A percentile compares a stretch with the other conserved stretches of the same genome.
These are phyloP conservation scores for Alligator mississippiensis DNA, from an alignment of 2,113 vertebrate species.

Conservation along the genomic window DNA sequence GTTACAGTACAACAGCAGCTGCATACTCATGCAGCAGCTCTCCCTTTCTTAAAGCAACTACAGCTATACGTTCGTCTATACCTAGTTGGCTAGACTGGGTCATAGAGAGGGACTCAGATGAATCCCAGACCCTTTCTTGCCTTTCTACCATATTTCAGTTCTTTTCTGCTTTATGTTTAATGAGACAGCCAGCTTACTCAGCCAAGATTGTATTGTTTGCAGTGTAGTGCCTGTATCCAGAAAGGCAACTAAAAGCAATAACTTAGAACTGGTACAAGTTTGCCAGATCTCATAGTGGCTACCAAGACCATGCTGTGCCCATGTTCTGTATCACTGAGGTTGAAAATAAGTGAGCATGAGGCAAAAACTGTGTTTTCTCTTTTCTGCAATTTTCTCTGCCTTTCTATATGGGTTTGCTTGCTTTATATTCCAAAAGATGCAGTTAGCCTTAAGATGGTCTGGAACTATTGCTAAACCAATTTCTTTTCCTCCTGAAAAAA, in stretches of 20 bases:
- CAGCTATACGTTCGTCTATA: too few relatives aligned
- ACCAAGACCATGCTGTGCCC: not conserved
- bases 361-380: not conserved
- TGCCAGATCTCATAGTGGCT: not conserved
- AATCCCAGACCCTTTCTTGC: too few relatives aligned
- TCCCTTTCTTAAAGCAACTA: too few relatives aligned
- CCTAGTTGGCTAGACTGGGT: too few relatives aligned
- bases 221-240: not conserved
- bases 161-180: too few relatives aligned
- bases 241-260: not conserved
- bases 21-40: too few relatives aligned
- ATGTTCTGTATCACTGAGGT: not conserved
- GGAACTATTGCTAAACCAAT: not conserved
- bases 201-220: too few relatives aligned
- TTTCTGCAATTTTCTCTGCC: not conserved
- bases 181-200: too few relatives aligned
- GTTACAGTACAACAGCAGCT: too few relatives aligned
- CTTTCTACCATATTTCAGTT: too few relatives aligned
- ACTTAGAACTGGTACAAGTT: not conserved
- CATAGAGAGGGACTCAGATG: too few relatives aligned
- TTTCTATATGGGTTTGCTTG: not conserved
- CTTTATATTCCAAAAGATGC: not conserved
- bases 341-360: not conserved
- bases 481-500: not conserved
- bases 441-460: too few relatives aligned